Conservation (phyloP, 1,140 invertebrate genomes). For the Macrocentrus cingulum region DNA sequence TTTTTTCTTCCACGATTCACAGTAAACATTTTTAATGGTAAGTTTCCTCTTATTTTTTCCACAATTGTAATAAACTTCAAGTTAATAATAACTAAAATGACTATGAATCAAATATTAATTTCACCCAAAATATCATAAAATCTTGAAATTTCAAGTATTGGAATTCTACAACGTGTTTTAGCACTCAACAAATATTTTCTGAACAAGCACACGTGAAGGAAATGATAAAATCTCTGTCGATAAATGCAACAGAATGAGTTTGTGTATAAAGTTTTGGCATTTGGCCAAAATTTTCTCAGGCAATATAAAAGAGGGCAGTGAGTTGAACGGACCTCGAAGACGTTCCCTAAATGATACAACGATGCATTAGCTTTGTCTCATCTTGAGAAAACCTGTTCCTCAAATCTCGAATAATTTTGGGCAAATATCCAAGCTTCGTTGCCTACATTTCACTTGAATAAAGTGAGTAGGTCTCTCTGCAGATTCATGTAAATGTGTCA, state of each 20-base stretch:
- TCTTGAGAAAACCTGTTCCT: background rate
- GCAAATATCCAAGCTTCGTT: background rate
- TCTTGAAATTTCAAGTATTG: no score
- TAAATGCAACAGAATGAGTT: background rate
- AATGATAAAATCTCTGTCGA: background rate
- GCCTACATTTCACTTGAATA: no score
- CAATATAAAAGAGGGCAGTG: background rate
- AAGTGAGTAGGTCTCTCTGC: no score
- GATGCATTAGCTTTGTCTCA: conserved; percentile 2
- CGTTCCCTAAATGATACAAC: background rate
- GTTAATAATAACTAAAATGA: no score
- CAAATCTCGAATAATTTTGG: background rate
- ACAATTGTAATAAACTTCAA: no score
- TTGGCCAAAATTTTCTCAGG: background rate
- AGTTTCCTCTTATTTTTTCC: no score
- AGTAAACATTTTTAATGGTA: no score
- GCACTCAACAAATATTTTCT: no score
- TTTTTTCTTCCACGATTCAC: no score
- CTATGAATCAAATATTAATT: no score
- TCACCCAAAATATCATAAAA: no score
- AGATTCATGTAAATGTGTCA: background rate
- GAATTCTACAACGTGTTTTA: no score
- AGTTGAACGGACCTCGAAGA: background rate
- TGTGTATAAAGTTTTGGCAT: background rate
- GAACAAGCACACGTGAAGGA: background rate